phyloP scores from a whole-genome alignment of 2,797 vertebrate genomes.

The Ceryle rudis region DNA sequence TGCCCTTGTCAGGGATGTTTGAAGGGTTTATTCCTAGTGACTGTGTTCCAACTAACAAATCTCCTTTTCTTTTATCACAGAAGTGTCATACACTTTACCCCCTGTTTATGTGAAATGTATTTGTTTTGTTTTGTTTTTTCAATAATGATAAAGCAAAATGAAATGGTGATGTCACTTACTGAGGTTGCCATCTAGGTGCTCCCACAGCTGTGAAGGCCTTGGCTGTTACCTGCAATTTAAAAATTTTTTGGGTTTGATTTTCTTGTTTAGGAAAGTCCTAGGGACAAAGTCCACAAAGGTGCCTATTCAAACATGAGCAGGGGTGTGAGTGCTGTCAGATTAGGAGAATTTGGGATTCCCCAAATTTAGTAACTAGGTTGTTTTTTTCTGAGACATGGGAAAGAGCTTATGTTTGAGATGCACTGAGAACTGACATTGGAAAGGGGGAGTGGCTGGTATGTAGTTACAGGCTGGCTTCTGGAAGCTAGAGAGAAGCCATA shows the following conservation, averaged over 20 bases:
- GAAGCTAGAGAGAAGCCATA: background rate
- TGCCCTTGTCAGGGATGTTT: background rate
- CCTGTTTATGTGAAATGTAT: background rate
- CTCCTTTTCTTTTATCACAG: background rate
- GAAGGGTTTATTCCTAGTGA: background rate
- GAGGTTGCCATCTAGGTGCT: background rate
- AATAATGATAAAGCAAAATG: background rate
- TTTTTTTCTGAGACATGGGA: background rate
- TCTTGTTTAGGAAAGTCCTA: background rate
- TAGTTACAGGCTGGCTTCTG: background rate
- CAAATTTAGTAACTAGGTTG: background rate
- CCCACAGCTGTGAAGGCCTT: background rate
- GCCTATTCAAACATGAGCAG: background rate
- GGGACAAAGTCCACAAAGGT: background rate
- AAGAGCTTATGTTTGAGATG: background rate
- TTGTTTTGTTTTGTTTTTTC: background rate
- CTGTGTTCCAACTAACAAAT: background rate
- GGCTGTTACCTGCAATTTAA: background rate
- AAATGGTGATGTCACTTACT: background rate
- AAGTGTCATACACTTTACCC: background rate
- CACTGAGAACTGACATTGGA: background rate
- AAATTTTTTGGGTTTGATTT: background rate
- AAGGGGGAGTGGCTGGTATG: rapidly evolving
- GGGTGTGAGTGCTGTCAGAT: background rate
- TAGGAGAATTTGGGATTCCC: background rate